phyloP scores from a whole-genome alignment of 2,797 vertebrate genomes.

The Phoebastria nigripes region DNA sequence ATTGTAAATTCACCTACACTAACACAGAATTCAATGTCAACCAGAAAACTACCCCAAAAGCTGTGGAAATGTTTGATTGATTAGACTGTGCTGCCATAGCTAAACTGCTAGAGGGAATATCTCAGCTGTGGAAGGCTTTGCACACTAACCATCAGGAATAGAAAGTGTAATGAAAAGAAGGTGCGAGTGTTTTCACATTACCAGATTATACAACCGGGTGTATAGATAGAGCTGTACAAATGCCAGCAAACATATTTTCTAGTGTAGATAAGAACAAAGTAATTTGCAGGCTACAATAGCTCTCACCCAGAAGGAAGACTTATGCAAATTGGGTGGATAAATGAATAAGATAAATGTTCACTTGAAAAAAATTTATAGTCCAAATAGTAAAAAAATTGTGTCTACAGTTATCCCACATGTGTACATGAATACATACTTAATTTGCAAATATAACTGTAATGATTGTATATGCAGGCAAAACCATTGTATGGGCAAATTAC shows the following conservation, averaged over 20 bases:
- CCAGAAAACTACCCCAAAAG: background rate
- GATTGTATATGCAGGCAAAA: background rate
- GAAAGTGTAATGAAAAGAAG: background rate
- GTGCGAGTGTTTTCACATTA: background rate
- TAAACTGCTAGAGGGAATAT: background rate
- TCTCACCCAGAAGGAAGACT: background rate
- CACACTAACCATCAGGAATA: background rate
- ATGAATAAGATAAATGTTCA: background rate
- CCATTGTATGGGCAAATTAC: background rate
- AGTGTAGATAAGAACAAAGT: background rate
- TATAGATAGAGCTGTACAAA: background rate
- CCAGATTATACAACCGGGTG: background rate
- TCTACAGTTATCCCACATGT: background rate
- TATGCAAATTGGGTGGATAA: background rate
- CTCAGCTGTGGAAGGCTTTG: background rate
- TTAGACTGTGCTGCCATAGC: background rate
- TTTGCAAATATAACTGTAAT: background rate
- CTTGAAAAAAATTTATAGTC: background rate
- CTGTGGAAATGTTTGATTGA: background rate
- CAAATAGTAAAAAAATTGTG: background rate
- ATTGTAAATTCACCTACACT: background rate
- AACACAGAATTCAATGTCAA: background rate
- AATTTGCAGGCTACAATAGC: background rate
- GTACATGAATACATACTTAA: background rate
- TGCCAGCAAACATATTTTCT: background rate